These are phyloP conservation scores for Sphaerophoria rueppellii DNA, from an alignment of 2,888 invertebrate species.

Conservation along the genomic window DNA sequence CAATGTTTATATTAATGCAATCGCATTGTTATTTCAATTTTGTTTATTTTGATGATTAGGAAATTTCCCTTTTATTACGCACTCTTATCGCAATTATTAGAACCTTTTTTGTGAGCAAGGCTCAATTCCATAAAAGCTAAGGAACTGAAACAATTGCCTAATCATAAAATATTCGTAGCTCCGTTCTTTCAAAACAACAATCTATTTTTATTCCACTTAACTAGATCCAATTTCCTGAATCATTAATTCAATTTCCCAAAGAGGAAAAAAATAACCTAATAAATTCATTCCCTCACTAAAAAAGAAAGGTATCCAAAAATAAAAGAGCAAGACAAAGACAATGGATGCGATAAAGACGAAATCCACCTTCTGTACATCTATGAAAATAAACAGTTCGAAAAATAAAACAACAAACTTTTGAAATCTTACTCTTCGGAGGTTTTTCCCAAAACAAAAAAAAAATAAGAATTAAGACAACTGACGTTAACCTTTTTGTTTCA, in stretches of 20 bases:
- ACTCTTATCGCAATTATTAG: too few relatives aligned
- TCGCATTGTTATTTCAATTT: too few relatives aligned
- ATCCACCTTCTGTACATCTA: background rate
- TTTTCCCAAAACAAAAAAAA: background rate
- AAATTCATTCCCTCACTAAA: background rate
- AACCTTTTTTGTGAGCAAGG: too few relatives aligned
- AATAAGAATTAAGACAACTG: background rate
- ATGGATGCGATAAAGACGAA: background rate
- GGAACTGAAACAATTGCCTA: too few relatives aligned
- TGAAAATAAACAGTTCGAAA: background rate
- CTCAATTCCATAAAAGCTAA: too few relatives aligned
- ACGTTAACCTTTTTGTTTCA: background rate
- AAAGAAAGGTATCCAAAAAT: background rate
- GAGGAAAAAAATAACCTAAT: background rate
- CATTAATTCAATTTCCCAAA: background rate
- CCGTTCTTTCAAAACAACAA: background rate
- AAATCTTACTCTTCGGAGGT: background rate
- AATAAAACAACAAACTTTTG: background rate
- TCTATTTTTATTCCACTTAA: constrained; percentile 6
- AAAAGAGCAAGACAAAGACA: background rate
- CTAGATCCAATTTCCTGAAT: background rate
- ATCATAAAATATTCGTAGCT: background rate
- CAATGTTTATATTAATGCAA: too few relatives aligned
- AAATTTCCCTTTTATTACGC: too few relatives aligned
- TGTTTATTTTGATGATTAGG: too few relatives aligned